These are phyloP conservation scores for Furcifer pardalis DNA, from an alignment of 2,797 vertebrate genomes.

Conservation along the genomic window DNA sequence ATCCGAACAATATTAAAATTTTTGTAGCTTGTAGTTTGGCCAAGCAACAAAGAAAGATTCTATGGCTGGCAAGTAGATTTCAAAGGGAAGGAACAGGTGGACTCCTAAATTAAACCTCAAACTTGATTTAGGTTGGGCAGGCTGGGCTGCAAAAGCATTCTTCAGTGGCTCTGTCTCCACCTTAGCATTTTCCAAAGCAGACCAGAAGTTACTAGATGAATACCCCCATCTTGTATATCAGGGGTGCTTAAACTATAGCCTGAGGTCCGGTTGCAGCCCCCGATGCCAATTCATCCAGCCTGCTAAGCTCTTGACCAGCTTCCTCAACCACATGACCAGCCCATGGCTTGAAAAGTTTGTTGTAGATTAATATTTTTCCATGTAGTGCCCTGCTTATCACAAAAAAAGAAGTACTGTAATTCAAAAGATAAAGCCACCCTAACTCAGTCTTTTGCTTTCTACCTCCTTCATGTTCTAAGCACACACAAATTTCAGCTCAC, in stretches of 20 bases:
- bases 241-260: no score
- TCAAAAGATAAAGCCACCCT: neutral
- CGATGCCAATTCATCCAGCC: no score
- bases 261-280: no score
- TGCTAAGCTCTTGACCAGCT: no score
- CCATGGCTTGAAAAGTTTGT: no score
- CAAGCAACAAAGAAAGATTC: neutral
- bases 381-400: neutral
- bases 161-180: neutral
- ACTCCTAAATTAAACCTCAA: neutral
- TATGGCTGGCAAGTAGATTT: neutral
- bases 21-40: neutral
- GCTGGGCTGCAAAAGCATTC: neutral
- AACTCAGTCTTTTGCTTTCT: neutral
- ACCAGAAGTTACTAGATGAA: neutral
- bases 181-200: neutral
- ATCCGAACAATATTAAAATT: conserved; percentile 11
- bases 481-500: conserved; percentile 40
- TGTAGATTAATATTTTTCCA: neutral
- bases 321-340: no score
- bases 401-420: neutral
- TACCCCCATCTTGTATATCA: neutral
- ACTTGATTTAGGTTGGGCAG: neutral
- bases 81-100: conserved; percentile 1
- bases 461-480: neutral